Evolutionary conservation across 1,140 invertebrate genomes (phyloP), one percentile per base, ranked within the genome.

Genomic region (Papilio helenus): DNA sequence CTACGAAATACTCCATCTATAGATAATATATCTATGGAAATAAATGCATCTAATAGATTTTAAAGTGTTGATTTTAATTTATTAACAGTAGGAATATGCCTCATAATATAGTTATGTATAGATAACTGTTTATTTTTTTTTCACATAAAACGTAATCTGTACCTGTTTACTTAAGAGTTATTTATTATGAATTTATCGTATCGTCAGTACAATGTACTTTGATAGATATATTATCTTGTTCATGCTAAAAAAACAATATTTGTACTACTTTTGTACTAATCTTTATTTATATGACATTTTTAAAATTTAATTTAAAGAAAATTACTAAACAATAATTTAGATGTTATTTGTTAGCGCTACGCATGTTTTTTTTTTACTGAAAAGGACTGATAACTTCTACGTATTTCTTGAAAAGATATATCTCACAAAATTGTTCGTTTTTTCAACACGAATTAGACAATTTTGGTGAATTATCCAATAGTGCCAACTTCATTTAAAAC

Each of bases 131-230:
- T 51, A 51, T n/a, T 55, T 7, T 46, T 55, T 39, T 72, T 29
- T 72, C 18, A 72, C n/a, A 39, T 39, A 72, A 72, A 34, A 39
- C n/a, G 20, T 44, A 26, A 73, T 73, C 42, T 73, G 39, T 73
- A 73, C 39, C 72, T 73, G 72, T 46, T 73, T 73, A 49, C 34
- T 73, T 73, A 73, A 73, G 39, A 7, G 1, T 20, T 42, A 72
- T 73, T 73, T 46, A 72, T 72, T 46, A 72, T 42, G 18, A 72
- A 73, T 46, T 12, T 73, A 20, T 58, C 51, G 14, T 20, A 20
- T 58, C n/a, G 20, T 26, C 58, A 61, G 23, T 61, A 61, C 58
- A 10, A 26, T 26, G 58, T 61, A 61, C 58, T 61, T 29, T 14
- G 23, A n/a, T n/a, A n/a, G n/a, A n/a, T 61, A 61, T 26, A 1